phyloP scores from a whole-genome alignment of 2,797 vertebrate species.

The Pseudochromis fuscus region DNA sequence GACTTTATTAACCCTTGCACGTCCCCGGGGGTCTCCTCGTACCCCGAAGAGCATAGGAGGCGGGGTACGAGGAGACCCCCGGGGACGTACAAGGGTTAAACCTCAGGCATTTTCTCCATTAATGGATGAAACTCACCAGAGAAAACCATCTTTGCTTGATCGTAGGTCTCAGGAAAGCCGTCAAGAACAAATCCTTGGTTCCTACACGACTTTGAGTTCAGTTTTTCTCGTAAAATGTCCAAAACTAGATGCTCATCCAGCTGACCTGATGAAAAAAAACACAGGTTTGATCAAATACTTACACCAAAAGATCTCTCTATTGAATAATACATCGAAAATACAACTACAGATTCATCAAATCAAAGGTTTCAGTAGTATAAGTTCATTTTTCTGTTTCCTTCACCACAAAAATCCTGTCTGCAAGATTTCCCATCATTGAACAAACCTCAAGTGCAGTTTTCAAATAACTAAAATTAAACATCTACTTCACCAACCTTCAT shows the following conservation, averaged over 20 bases:
- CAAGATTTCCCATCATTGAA: too few relatives aligned
- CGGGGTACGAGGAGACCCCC: too few relatives aligned
- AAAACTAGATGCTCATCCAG: constrained; percentile 84
- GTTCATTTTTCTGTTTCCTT: too few relatives aligned
- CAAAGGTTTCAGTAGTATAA: background rate
- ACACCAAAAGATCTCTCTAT: background rate
- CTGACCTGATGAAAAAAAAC: constrained; percentile 77
- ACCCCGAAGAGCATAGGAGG: too few relatives aligned
- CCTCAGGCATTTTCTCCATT: too few relatives aligned
- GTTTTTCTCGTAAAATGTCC: constrained; percentile 87
- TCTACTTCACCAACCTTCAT: constrained; percentile 78
- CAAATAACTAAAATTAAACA: too few relatives aligned
- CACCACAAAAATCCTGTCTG: too few relatives aligned
- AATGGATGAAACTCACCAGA: constrained; percentile 74
- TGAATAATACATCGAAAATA: background rate
- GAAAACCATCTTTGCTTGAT: constrained; percentile 89
- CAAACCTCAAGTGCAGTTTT: too few relatives aligned
- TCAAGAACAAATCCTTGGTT: constrained; percentile 96
- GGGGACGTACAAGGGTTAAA: too few relatives aligned
- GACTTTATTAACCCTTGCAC: background rate
- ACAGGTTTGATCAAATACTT: background rate
- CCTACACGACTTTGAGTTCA: constrained; percentile 90
- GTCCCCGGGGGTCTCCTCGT: too few relatives aligned
- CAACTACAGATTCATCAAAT: background rate
- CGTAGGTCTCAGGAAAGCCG: constrained; percentile 89